Conservation (phyloP, 2,113 vertebrate species). For the Perca schrenkii region DNA sequence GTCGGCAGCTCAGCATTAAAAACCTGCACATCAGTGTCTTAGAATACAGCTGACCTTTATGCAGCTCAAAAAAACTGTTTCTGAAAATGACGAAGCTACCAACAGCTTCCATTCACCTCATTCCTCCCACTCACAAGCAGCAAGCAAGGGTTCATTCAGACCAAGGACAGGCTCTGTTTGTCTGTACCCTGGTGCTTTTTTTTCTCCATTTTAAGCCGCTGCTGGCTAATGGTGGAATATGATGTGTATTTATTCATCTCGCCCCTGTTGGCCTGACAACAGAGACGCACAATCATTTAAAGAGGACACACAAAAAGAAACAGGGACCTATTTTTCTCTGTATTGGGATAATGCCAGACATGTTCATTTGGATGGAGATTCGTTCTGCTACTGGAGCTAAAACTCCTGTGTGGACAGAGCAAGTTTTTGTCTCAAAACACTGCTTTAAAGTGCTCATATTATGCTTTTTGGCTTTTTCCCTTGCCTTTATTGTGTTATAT, state of each 20-base stretch:
- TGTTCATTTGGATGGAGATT: no score
- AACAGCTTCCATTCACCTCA: slow-evolving; percentile 26
- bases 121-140: slow-evolving; percentile 31
- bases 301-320: slow-evolving; percentile 13
- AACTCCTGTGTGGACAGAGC: no score
- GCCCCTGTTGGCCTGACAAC: slow-evolving; percentile 61
- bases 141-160: slow-evolving; percentile 26
- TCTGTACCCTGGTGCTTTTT: background rate
- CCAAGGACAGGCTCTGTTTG: slow-evolving; percentile 21
- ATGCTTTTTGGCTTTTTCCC: no score
- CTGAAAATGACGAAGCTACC: slow-evolving; percentile 8
- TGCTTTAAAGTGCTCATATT: no score
- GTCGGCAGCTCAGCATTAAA: no score
- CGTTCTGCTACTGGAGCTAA: no score
- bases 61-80: background rate
- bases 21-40: no score
- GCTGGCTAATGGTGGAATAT: slow-evolving; percentile 23
- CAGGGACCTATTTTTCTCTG: background rate
- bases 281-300: slow-evolving; percentile 53
- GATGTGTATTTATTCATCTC: slow-evolving; percentile 59
- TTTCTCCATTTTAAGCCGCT: slow-evolving; percentile 20
- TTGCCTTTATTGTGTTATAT: no score
- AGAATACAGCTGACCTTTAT: background rate
- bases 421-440: no score
- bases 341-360: background rate